Percentiles rank a stretch among this genome's conserved stretches.
phyloP scores from a whole-genome alignment of 23 tunicate species.

The Phallusia fumigata region DNA sequence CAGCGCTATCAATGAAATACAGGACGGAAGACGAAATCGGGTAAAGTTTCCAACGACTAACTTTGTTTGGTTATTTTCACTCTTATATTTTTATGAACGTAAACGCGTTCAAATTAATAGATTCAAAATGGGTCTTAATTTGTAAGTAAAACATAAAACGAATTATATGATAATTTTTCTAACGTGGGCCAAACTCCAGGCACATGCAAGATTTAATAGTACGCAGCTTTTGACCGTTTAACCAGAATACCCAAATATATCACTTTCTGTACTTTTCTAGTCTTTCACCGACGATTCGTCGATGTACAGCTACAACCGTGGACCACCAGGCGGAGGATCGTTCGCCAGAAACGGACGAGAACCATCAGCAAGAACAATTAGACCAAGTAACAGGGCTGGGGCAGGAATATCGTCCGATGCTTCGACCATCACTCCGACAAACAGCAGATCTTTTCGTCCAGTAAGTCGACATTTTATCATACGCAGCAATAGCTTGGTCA shows the following conservation, averaged over 20 bases:
- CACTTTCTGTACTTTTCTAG: neutral
- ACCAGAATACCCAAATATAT: neutral
- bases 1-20: slow-evolving; percentile 30
- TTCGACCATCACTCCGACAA: slow-evolving; percentile 77
- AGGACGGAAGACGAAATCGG: slow-evolving; percentile 20
- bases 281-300: slow-evolving; percentile 44
- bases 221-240: too few relatives aligned
- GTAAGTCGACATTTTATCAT: too few relatives aligned
- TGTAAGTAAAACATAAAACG: too few relatives aligned
- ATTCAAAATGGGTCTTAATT: too few relatives aligned
- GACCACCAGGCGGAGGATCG: slow-evolving; percentile 52
- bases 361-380: slow-evolving; percentile 49
- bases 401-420: slow-evolving; percentile 47
- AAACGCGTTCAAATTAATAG: too few relatives aligned
- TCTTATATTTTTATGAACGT: too few relatives aligned
- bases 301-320: slow-evolving; percentile 56
- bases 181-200: too few relatives aligned
- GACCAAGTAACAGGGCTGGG: slow-evolving; percentile 93
- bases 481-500: too few relatives aligned
- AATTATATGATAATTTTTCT: too few relatives aligned
- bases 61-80: too few relatives aligned
- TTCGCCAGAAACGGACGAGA: slow-evolving; percentile 9
- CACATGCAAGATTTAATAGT: too few relatives aligned
- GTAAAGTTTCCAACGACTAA: neutral
- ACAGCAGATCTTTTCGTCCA: slow-evolving; percentile 48